Base-by-base conservation (phyloP, 2,888 invertebrate species). In the Microplitis deprimator region DNA sequence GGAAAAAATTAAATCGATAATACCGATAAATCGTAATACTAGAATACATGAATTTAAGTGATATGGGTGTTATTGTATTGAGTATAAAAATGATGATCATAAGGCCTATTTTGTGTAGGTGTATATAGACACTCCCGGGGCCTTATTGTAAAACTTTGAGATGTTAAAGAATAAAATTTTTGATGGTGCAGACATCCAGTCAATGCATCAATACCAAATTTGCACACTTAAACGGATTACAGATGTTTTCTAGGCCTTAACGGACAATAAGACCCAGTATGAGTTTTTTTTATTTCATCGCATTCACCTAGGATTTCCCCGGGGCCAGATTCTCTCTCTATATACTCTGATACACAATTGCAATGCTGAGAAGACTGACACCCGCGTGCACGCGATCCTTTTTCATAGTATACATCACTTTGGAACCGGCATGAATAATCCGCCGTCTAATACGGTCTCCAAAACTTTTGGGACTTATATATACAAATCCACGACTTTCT, bases 221-320 rank as follows among this genome's bases (percentile, higher is more conserved):
- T 88, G 89, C 89, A 88, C 89, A 88, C 86, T 83, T 89, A 89
- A 89, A 89, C 89, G 89, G 89, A 89, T 89, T 89, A 89, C 89
- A 89, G 89, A 89, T 89, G 89, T 89, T 89, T 88, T 86, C 83
- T 79, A 81, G 81, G 80, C 79, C 77, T 82, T 62, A 62, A 71
- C 17, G 70, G 74, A 77, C 74, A 75, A 77, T 77, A 67, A 74
- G 61, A 17, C 69, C 73, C 73, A 73, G 38, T 41, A 70, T 68
- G 68, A 68, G 61, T 75, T 50, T 50, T 50, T 50, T 50, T 50
- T 13, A 50, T 50, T 50, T 13, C 50, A 13, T 74, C 50, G 41
- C 50, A 73, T 76, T 79, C 73, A 76, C 68, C 41, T 41, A 76
- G 74, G 76, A 77, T 73, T 73, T 77, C 73, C 61, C 41, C 59